Evolutionary conservation across 2,113 vertebrate genomes (phyloP).

Genomic region (Lampris incognitus): DNA sequence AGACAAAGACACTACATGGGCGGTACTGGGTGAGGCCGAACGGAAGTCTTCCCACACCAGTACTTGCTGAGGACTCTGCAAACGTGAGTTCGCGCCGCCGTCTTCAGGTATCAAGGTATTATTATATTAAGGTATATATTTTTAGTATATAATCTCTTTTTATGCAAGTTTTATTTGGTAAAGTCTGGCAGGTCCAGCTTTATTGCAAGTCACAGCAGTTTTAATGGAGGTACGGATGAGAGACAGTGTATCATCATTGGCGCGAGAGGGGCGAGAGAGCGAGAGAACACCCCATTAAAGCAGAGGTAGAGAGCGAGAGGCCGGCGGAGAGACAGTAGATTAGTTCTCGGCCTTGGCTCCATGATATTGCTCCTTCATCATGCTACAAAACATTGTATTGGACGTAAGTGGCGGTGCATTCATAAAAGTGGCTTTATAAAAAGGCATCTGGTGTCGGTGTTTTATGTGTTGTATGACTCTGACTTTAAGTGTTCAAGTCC

Average conservation of each 20-base stretch:
- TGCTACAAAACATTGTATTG: neutral
- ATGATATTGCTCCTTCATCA: constrained; percentile 32
- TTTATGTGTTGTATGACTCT: neutral
- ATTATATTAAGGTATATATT: constrained; percentile 64
- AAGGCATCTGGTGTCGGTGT: constrained; percentile 7
- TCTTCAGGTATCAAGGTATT: too few species aligned
- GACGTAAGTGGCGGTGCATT: constrained; percentile 32
- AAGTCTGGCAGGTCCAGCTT: constrained; percentile 54
- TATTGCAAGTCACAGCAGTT: constrained; percentile 57
- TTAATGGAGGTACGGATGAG: constrained; percentile 25
- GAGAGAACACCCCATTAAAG: neutral
- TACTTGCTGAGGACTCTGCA: too few species aligned
- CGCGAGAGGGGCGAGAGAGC: neutral
- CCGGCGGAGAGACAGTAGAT: constrained; percentile 1
- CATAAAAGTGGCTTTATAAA: constrained; percentile 18
- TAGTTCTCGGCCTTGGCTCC: constrained; percentile 40
- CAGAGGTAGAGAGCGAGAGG: constrained; percentile 8
- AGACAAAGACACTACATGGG: too few species aligned
- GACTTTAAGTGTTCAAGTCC: constrained; percentile 7
- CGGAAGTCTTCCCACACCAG: too few species aligned
- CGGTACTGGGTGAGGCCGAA: too few species aligned
- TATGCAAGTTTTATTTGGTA: constrained; percentile 59
- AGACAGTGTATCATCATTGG: constrained; percentile 38
- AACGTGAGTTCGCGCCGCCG: too few species aligned
- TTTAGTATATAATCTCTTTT: constrained; percentile 59